Percentiles rank a stretch among this genome's conserved stretches.
Conservation (phyloP, 2,797 vertebrate genomes). For the Bradypus variegatus region DNA sequence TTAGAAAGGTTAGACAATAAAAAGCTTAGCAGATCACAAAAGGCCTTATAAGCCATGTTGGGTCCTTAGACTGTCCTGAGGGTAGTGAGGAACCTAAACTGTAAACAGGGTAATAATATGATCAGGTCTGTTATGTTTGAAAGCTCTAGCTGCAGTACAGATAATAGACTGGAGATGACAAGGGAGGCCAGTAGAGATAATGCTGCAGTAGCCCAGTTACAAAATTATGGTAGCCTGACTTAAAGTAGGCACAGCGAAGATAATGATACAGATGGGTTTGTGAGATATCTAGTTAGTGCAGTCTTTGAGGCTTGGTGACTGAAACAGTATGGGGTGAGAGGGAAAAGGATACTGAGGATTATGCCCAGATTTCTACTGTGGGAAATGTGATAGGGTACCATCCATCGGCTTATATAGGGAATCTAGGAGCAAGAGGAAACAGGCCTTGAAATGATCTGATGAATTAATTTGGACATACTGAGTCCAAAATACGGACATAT, state of each 20-base stretch:
- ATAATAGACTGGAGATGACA: not conserved
- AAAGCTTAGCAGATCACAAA: not conserved
- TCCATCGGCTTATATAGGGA: not conserved
- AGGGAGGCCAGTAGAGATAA: not conserved
- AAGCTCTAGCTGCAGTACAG: not conserved
- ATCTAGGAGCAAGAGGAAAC: not conserved
- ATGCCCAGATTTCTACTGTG: not conserved
- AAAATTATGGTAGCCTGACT: not conserved
- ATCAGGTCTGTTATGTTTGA: not conserved
- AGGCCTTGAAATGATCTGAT: not conserved
- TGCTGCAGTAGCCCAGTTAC: not conserved
- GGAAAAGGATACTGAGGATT: not conserved
- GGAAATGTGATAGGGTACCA: not conserved
- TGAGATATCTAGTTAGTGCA: not conserved
- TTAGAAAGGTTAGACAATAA: not conserved
- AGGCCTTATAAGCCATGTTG: not conserved
- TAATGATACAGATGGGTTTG: not conserved
- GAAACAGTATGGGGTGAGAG: not conserved
- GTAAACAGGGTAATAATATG: not conserved
- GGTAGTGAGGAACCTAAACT: not conserved
- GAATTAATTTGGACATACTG: not conserved
- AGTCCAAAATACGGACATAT: not conserved
- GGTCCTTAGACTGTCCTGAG: not conserved
- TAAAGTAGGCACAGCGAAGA: not conserved
- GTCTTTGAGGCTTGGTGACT: not conserved